Conservation (phyloP, 2,797 vertebrate genomes). For the Luscinia luscinia region DNA sequence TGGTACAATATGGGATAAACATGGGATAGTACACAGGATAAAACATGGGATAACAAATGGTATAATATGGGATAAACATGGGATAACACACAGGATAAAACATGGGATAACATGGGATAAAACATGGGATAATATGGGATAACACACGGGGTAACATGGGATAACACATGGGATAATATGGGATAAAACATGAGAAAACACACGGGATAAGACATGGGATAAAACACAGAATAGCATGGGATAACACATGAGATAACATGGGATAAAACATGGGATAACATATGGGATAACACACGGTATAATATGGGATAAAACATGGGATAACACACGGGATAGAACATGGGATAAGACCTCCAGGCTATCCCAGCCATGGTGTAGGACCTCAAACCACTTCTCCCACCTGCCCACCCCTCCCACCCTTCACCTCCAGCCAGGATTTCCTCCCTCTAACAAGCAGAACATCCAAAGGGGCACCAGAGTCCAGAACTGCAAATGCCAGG, state of each 20-base stretch:
- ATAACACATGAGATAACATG: not conserved
- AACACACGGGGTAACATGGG: not conserved
- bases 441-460: rapidly evolving
- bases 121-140: too few species aligned
- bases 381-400: not conserved
- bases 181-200: too few species aligned
- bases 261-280: too few species aligned
- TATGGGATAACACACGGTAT: too few species aligned
- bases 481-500: rapidly evolving
- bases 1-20: too few species aligned
- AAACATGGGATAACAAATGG: too few species aligned
- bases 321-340: not conserved
- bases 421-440: not conserved
- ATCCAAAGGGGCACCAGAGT: rapidly evolving
- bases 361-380: not conserved
- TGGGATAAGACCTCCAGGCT: not conserved
- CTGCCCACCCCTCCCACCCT: not conserved
- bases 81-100: too few species aligned
- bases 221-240: too few species aligned
- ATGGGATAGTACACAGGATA: too few species aligned
- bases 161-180: not conserved
- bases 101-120: not conserved
- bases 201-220: not conserved
- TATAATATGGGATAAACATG: too few species aligned
- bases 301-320: not conserved